Evolutionary conservation across 2,113 vertebrate species (phyloP).

Genomic region (Gopherus flavomarginatus): DNA sequence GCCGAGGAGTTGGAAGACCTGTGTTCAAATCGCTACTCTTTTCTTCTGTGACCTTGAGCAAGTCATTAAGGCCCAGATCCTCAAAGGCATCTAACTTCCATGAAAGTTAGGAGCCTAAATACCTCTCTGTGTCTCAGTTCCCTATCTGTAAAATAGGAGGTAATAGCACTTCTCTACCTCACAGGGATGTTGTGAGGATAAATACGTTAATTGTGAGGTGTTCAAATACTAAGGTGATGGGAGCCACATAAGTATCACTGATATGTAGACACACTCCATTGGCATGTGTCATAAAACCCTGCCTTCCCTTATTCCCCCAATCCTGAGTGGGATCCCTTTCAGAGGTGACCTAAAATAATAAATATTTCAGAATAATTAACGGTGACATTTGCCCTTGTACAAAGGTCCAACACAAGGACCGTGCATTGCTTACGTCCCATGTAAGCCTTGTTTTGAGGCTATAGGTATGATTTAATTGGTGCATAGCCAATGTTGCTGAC

Average conservation of each 20-base stretch:
- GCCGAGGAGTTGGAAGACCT: not conserved
- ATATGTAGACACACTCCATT: fast-evolving
- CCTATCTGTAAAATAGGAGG: not conserved
- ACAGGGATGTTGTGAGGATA: no score
- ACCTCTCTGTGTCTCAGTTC: not conserved
- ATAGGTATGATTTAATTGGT: not conserved
- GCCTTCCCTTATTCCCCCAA: not conserved
- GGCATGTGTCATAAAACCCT: not conserved
- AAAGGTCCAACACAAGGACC: not conserved
- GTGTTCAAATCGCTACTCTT: not conserved
- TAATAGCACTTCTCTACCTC: not conserved
- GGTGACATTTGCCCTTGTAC: not conserved
- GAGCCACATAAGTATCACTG: not conserved
- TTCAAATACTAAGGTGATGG: not conserved
- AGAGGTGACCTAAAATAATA: not conserved
- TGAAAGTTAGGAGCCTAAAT: not conserved
- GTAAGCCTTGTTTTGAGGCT: not conserved
- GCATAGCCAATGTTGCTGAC: not conserved
- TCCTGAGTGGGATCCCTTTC: fast-evolving
- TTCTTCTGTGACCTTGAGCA: not conserved
- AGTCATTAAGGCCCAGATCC: not conserved
- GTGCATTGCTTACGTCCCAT: not conserved
- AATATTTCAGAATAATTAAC: not conserved
- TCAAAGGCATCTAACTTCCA: fast-evolving
- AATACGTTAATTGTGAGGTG: not conserved